phyloP scores from a whole-genome alignment of 2,797 vertebrate genomes.

The Anas bahamensis region DNA sequence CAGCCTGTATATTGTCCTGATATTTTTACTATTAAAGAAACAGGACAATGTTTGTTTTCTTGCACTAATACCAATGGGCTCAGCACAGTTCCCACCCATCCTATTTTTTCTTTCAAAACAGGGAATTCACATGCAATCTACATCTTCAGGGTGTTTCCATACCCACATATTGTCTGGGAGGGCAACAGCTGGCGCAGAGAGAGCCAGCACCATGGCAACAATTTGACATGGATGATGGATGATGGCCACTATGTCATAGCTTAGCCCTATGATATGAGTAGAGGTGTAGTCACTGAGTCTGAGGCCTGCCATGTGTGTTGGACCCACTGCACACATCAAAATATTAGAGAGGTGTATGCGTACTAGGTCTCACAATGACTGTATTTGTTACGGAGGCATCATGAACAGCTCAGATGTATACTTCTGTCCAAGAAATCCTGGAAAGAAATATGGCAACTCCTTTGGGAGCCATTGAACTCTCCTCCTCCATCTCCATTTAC shows the following conservation, averaged over 20 bases:
- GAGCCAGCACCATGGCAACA: not conserved
- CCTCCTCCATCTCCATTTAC: conserved; percentile 46
- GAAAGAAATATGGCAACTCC: conserved; percentile 55
- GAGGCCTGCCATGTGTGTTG: not conserved
- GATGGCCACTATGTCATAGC: not conserved
- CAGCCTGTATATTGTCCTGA: not conserved
- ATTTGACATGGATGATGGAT: not conserved
- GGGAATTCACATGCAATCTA: not conserved
- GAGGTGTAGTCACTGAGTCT: not conserved
- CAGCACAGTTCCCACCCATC: not conserved
- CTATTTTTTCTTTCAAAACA: not conserved
- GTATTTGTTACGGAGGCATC: not conserved
- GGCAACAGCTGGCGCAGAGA: not conserved
- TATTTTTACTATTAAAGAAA: not conserved
- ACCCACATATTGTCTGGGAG: not conserved
- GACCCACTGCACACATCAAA: not conserved
- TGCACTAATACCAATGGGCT: not conserved
- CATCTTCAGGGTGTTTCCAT: not conserved
- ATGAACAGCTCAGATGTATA: not conserved
- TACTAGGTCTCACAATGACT: not conserved
- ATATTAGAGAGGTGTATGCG: fast-evolving
- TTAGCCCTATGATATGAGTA: not conserved
- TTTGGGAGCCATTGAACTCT: conserved; percentile 34
- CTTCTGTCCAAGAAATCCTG: conserved; percentile 55
- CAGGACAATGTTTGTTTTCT: not conserved